phyloP scores from a whole-genome alignment of 2,113 vertebrate species.

The Vulpes ferrilata region DNA sequence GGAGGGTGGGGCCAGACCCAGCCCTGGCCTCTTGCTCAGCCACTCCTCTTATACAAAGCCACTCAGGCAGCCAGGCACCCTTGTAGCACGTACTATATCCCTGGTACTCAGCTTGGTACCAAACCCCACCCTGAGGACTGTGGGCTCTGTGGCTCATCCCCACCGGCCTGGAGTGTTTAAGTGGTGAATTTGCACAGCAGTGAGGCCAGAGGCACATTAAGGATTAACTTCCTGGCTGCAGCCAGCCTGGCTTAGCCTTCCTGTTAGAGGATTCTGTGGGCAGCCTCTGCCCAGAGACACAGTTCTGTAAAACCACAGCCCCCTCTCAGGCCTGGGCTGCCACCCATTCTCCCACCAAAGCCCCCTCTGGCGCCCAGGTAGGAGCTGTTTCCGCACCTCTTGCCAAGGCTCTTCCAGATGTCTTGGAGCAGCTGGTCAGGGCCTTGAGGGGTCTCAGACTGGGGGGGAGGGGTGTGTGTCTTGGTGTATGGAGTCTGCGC shows the following conservation, averaged over 20 bases:
- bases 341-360: background rate
- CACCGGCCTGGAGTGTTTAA: conserved; percentile 77
- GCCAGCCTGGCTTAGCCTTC: conserved; percentile 78
- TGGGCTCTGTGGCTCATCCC: conserved; percentile 53
- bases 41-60: background rate
- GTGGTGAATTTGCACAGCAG: conserved; percentile 67
- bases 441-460: background rate
- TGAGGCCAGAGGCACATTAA: conserved; percentile 79
- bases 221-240: conserved; percentile 81
- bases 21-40: background rate
- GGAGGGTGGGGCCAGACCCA: background rate
- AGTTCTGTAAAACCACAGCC: conserved; percentile 72
- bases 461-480: background rate
- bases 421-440: background rate
- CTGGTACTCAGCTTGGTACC: background rate
- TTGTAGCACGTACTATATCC: background rate
- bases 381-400: conserved; percentile 4
- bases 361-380: conserved; percentile 42
- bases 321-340: background rate
- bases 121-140: conserved; percentile 45
- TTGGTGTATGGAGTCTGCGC: background rate
- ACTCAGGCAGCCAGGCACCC: background rate
- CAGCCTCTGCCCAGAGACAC: conserved; percentile 71
- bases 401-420: background rate
- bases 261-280: conserved; percentile 81